Conservation (phyloP, 2,888 invertebrate species). For the Phyto melanocephala region DNA sequence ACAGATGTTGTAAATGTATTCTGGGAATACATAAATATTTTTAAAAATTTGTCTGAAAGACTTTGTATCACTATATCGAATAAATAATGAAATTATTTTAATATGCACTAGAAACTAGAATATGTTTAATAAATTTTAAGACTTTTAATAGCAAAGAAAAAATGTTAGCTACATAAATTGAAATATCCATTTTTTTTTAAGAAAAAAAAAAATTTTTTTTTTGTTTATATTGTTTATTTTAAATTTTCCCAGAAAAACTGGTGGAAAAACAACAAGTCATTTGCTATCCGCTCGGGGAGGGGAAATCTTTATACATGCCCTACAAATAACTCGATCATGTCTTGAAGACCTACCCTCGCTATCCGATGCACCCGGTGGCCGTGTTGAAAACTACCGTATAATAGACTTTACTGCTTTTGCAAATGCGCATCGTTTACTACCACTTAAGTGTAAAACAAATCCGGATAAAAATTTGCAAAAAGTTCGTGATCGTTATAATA, state of each 20-base stretch:
- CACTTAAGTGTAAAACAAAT: constrained; percentile 81
- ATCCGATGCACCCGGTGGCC: constrained; percentile 95
- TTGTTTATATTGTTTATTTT: too few relatives aligned
- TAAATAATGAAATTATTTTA: too few relatives aligned
- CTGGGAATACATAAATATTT: too few relatives aligned
- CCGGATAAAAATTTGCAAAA: constrained; percentile 80
- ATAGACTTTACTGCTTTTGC: constrained; percentile 93
- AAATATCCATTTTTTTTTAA: background rate
- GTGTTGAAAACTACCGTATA: constrained; percentile 93
- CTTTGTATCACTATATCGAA: too few relatives aligned
- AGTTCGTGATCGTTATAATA: constrained; percentile 85
- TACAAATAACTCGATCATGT: constrained; percentile 90
- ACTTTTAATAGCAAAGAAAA: too few relatives aligned
- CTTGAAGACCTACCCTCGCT: constrained; percentile 97
- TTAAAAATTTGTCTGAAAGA: too few relatives aligned
- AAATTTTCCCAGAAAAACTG: constrained; percentile 82
- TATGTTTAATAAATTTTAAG: too few relatives aligned
- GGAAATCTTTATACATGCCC: constrained; percentile 95
- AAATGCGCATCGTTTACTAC: constrained; percentile 89
- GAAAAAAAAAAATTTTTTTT: background rate
- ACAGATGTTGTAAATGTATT: too few relatives aligned
- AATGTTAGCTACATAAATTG: too few relatives aligned
- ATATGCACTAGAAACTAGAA: too few relatives aligned
- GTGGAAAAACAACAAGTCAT: constrained; percentile 94
- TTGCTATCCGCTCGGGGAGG: constrained; percentile 96